These are phyloP conservation scores for Cephus rjabovi DNA, from an alignment of 2,888 invertebrate genomes.

Conservation along the genomic window DNA sequence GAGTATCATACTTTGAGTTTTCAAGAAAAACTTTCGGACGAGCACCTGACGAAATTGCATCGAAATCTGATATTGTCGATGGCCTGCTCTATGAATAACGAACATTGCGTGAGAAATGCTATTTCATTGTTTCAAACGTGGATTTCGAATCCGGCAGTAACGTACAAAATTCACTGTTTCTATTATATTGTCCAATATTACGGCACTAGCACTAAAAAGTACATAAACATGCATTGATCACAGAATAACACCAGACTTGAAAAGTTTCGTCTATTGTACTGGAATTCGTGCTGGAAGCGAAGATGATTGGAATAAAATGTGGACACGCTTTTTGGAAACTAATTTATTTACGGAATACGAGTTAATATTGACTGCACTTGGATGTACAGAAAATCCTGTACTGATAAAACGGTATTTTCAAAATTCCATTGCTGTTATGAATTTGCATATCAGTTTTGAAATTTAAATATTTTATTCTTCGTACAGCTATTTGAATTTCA, in stretches of 20 bases:
- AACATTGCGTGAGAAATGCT: conserved; percentile 39
- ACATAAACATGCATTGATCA: conserved; percentile 28
- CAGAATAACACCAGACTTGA: conserved; percentile 67
- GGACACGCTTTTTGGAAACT: conserved; percentile 71
- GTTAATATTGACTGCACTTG: conserved; percentile 74
- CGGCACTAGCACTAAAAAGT: neutral
- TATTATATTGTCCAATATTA: neutral
- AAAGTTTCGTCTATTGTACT: conserved; percentile 80
- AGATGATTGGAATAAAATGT: conserved; percentile 75
- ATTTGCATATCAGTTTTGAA: neutral
- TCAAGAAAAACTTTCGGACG: conserved; percentile 29
- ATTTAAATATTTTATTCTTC: neutral
- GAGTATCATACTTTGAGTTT: conserved; percentile 15
- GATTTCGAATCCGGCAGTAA: conserved; percentile 30
- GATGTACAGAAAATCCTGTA: conserved; percentile 72
- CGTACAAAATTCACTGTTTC: conserved; percentile 22
- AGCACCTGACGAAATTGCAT: conserved; percentile 35
- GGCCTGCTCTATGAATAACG: conserved; percentile 40
- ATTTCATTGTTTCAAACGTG: conserved; percentile 42
- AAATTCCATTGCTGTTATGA: neutral
- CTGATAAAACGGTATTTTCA: conserved; percentile 70
- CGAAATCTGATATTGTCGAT: conserved; percentile 42
- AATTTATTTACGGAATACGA: conserved; percentile 78
- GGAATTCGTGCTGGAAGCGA: conserved; percentile 74
- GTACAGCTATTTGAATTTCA: neutral